Percentiles rank a stretch among this genome's conserved stretches.
These are phyloP conservation scores for Sphaerophoria taeniata DNA, from an alignment of 2,888 invertebrate species.

Conservation along the genomic window DNA sequence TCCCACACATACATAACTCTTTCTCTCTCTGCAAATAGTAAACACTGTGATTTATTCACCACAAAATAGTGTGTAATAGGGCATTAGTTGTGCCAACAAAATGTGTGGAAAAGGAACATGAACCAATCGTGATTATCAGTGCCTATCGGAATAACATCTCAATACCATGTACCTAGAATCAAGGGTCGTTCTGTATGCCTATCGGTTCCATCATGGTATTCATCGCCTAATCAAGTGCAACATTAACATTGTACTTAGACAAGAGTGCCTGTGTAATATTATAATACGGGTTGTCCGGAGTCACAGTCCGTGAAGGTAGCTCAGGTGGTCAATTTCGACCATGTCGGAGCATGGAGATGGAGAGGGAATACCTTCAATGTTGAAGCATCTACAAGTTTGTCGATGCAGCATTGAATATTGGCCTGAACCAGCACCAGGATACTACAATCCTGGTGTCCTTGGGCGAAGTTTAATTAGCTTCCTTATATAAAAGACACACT, in stretches of 20 bases:
- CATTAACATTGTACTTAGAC: constrained; percentile 50
- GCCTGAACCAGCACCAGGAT: not conserved
- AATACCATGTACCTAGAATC: constrained; percentile 1
- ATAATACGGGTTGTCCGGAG: constrained; percentile 21
- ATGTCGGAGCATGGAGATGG: constrained; percentile 11
- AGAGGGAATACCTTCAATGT: not conserved
- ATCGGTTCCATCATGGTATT: constrained; percentile 27
- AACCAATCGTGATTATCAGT: constrained; percentile 43
- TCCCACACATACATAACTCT: too few relatives aligned
- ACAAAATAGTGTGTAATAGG: constrained; percentile 27
- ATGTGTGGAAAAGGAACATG: not conserved
- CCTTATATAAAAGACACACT: constrained; percentile 17
- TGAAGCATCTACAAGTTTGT: constrained; percentile 24
- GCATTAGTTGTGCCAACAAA: not conserved
- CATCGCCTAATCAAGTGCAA: constrained; percentile 59
- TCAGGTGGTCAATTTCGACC: constrained; percentile 40
- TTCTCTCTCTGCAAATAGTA: not conserved
- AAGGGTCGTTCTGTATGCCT: not conserved
- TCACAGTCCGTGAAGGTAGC: constrained; percentile 46
- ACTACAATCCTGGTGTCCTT: constrained; percentile 43
- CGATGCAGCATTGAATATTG: not conserved
- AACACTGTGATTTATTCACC: constrained; percentile 51
- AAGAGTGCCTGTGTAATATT: not conserved
- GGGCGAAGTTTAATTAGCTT: constrained; percentile 63
- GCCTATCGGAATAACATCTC: constrained; percentile 46